Base-by-base conservation (phyloP, 53 echinoderm and acorn worm genomes). In the Temnopleurus reevesii region DNA sequence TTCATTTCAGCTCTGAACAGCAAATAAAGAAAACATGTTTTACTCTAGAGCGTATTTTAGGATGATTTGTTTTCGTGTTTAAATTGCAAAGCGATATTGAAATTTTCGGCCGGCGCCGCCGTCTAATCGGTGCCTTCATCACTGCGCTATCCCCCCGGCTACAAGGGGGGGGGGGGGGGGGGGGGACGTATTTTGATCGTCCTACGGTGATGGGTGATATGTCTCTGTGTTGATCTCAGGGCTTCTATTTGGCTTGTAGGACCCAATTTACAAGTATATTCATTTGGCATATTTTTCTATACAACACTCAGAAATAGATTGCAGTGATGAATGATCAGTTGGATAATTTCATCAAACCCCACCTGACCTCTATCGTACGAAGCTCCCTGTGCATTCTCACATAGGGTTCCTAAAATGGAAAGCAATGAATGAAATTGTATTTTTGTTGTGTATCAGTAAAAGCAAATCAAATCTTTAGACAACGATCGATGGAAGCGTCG, bases 1-100 rank as follows among this genome's bases (percentile, higher is more conserved):
- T 71, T 71, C 71, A 21, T 71, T 8, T 21, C n/a, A 23, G 41
- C 19, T 41, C 21, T 71, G 3, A 12, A 6, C 8, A 23, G n/a
- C 2, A 1, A 41, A 71, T 41, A 36, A 13, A 36, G 41, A 71
- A 71, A 71, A 71, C 71, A 41, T 38, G 19, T 23, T 71, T 21
- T 38, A 71, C 71, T 71, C 71, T 23, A 8, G n/a, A 41, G 19
- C 19, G 43, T 41, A 27, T 41, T 71, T 7, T 18, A 36, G n/a
- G n/a, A 71, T 41, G 71, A 71, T 71, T 71, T 71, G 71, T 71
- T 71, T 71, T 71, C 41, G 26, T n/a, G 71, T 41, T 41, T 71
- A 71, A 71, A 71, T 71, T 71, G 71, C 71, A 41, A 71, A 71
- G 71, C 23, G 71, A 71, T 19, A 71, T 71, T 21, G 41, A 41